These are phyloP conservation scores for Trichonephila clavipes DNA, from an alignment of 1,140 invertebrate species.

Conservation along the genomic window DNA sequence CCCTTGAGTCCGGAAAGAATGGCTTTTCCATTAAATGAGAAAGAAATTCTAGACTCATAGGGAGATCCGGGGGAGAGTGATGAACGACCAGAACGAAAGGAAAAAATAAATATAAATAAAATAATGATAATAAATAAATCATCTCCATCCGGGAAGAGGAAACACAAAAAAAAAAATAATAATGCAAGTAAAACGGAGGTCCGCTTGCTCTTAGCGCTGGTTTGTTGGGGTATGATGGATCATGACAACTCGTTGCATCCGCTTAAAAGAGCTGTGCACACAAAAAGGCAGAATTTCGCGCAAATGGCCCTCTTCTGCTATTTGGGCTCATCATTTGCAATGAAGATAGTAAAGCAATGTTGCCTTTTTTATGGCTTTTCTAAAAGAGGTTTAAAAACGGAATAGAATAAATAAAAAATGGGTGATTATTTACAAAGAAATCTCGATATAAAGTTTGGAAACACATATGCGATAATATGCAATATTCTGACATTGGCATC, in stretches of 20 bases:
- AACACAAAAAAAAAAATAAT: neutral
- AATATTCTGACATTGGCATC: too few species aligned
- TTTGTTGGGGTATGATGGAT: neutral
- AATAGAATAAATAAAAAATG: neutral
- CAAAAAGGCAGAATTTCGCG: neutral
- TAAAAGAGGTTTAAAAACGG: neutral
- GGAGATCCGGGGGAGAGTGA: neutral
- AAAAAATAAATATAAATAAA: constrained; percentile 8
- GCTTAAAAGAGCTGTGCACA: neutral
- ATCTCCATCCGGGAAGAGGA: neutral
- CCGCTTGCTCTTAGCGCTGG: neutral
- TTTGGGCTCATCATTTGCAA: neutral
- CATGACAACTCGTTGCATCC: neutral
- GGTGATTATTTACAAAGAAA: too few species aligned
- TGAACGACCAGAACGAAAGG: neutral
- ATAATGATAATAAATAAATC: constrained; percentile 3
- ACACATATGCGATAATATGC: too few species aligned
- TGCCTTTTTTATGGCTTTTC: neutral
- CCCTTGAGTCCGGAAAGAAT: neutral
- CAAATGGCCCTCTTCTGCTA: neutral
- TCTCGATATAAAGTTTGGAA: too few species aligned
- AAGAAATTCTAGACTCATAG: constrained; percentile 27
- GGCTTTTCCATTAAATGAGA: neutral
- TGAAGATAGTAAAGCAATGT: neutral
- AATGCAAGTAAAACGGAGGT: neutral